phyloP scores from a whole-genome alignment of 35 echinoderm and acorn worm genomes.

The Amphiura filiformis region DNA sequence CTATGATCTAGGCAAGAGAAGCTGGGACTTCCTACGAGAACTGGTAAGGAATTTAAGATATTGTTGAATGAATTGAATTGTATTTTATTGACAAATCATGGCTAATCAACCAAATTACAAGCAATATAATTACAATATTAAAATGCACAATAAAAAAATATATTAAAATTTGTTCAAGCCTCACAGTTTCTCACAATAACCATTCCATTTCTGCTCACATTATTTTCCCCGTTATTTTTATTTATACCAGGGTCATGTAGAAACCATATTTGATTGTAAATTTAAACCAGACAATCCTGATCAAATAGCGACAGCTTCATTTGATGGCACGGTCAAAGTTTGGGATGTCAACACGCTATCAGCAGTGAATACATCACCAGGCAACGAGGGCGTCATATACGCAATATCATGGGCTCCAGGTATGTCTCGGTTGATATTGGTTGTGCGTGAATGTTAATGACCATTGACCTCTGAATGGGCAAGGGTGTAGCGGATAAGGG shows the following conservation, averaged over 20 bases:
- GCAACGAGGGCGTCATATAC: slow-evolving; percentile 97
- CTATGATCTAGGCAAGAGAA: slow-evolving; percentile 80
- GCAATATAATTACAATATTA: too few relatives aligned
- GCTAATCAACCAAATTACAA: neutral
- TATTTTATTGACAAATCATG: neutral
- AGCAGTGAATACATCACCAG: slow-evolving; percentile 80
- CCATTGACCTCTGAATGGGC: neutral
- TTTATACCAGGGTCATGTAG: slow-evolving; percentile 74
- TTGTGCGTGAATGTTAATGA: neutral
- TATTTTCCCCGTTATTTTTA: neutral
- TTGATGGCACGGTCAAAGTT: slow-evolving; percentile 97
- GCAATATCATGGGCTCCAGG: slow-evolving; percentile 98
- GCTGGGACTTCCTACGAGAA: slow-evolving; percentile 96
- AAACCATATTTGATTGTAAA: slow-evolving; percentile 98
- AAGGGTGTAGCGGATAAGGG: too few relatives aligned
- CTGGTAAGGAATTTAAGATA: slow-evolving; percentile 83
- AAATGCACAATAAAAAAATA: too few relatives aligned
- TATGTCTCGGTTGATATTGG: slow-evolving; percentile 23
- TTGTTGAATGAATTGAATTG: neutral
- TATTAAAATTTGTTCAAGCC: too few relatives aligned
- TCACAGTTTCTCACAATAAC: too few relatives aligned
- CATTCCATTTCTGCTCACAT: too few relatives aligned
- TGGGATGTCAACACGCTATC: slow-evolving; percentile 91
- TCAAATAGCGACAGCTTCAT: slow-evolving; percentile 90
- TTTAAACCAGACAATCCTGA: slow-evolving; percentile 96